Base-by-base conservation (phyloP, 2,113 vertebrate genomes). In the Aegotheles bennettii region DNA sequence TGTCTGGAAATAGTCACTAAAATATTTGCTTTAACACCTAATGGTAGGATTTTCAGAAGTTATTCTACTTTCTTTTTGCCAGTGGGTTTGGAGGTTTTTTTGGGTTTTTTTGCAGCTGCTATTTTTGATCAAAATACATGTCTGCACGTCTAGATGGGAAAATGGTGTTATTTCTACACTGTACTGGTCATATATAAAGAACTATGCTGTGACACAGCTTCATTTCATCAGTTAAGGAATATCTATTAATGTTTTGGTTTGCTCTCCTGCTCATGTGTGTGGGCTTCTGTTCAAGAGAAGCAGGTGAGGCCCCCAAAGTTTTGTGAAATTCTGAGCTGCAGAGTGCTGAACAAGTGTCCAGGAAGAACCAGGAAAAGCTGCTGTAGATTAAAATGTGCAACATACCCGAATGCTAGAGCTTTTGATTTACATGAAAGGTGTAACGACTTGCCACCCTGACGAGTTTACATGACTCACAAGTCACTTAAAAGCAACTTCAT, bases 341-440 rank as follows among this genome's bases (percentile, higher is more conserved):
- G 13, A 3, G 2, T 29, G 26, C 48, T 76, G 43, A 64, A 16
- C 11, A 45, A 74, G 18, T 51, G 48, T 25, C 13, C 16, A 35
- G 33, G 45, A 79, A 59, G 71, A 86, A 36, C 26, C 7, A 56
- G 43, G 38, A 51, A 35, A 64, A 38, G 23, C 53, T 79, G 23
- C 53, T 82, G 1, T 33, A 51, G 18, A 4, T 79, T 64, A 35
- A 48, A 59, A 59, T 0, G 2, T 64, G 18, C 35, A 68, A 9
- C 7, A 2, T 60, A 20, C 18, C 12, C 42, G 53, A 8, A 15
- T 42, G n/a, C 31, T n/a, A 26, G 54, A 56, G n/a, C 29, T 73
- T 63, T 38, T 47, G 36, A 8, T 35, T 69, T 59, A 29, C 0
- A 0, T 16, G 51, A 5, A 73, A 48, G 21, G 6, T 26, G 11